These are phyloP conservation scores for Mastomys coucha DNA, from an alignment of 2,113 vertebrate species.

Conservation along the genomic window DNA sequence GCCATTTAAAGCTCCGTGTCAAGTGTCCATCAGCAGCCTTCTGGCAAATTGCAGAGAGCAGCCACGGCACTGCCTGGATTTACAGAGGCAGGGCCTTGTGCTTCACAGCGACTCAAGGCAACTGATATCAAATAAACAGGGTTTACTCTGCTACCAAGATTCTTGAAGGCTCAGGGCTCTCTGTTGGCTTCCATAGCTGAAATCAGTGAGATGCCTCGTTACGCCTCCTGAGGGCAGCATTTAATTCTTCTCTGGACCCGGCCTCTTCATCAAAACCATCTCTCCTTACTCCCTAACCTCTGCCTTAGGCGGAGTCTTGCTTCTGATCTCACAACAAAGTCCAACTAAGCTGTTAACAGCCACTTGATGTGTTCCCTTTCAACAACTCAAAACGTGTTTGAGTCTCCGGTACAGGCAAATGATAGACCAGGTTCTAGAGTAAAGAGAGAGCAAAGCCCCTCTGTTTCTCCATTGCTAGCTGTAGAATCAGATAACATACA, in stretches of 20 bases:
- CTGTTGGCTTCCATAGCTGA: neutral
- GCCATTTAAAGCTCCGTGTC: neutral
- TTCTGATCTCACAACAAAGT: slow-evolving; percentile 21
- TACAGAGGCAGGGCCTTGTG: neutral
- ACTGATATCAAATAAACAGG: neutral
- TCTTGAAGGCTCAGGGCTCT: neutral
- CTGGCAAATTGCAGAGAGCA: neutral
- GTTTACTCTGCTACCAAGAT: neutral
- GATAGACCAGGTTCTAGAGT: neutral
- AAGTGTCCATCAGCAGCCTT: neutral
- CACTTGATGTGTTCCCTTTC: neutral
- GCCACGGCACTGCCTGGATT: fast-evolving
- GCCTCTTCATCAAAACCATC: neutral
- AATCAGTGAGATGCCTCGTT: slow-evolving; percentile 5
- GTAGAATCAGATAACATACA: neutral
- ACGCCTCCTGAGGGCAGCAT: slow-evolving; percentile 41
- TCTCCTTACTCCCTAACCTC: neutral
- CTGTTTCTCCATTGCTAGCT: neutral
- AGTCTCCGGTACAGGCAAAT: neutral
- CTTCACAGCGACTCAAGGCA: neutral
- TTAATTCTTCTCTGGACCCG: neutral
- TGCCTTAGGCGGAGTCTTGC: neutral
- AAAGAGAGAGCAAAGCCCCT: neutral
- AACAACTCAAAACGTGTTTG: neutral
- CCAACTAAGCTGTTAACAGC: neutral